Evolutionary conservation across 2,797 vertebrate species (phyloP).

Genomic region (Uromys caudimaculatus): DNA sequence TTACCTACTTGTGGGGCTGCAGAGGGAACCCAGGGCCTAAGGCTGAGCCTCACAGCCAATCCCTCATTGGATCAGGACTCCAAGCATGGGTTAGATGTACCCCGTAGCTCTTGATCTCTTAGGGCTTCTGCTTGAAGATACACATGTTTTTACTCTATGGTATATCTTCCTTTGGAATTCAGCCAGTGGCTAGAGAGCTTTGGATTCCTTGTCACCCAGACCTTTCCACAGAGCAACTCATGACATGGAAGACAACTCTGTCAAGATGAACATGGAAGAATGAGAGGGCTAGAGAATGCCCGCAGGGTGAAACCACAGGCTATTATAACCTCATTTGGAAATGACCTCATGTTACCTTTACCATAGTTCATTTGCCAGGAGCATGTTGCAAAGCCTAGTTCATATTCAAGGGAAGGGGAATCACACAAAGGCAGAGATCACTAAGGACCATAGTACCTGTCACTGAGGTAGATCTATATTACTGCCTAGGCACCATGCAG

Average conservation of each 20-base stretch:
- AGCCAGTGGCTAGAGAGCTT: background rate
- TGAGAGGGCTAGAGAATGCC: background rate
- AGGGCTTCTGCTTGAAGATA: background rate
- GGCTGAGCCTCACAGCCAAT: background rate
- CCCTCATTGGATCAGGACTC: background rate
- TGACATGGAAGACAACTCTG: background rate
- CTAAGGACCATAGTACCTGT: background rate
- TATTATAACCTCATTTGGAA: conserved; percentile 1
- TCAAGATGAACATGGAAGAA: background rate
- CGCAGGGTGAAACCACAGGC: background rate
- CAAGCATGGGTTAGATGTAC: background rate
- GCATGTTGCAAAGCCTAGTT: background rate
- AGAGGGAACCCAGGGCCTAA: background rate
- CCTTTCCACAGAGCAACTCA: background rate
- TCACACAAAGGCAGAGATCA: background rate
- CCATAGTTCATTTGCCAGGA: background rate
- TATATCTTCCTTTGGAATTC: background rate
- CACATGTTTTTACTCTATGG: background rate
- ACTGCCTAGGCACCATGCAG: background rate
- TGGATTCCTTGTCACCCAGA: background rate
- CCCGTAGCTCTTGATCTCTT: background rate
- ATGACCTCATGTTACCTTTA: background rate
- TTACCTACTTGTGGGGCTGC: background rate
- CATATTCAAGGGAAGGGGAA: background rate
- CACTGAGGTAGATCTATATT: background rate